Conservation (phyloP, 2,113 vertebrate species). For the Nothoprocta perdicaria region DNA sequence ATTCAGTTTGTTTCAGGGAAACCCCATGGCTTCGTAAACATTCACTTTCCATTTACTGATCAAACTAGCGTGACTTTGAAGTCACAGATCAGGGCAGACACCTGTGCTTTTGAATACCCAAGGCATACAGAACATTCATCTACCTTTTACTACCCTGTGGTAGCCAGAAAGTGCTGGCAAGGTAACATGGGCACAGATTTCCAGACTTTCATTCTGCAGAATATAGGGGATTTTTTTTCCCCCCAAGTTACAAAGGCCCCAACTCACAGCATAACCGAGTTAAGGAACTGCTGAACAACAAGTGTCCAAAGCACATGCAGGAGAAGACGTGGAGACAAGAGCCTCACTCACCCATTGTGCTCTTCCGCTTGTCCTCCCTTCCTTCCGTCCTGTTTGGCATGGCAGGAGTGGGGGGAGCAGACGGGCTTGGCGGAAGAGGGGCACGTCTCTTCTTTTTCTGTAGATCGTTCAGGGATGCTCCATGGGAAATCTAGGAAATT, state of each 20-base stretch:
- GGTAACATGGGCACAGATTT: neutral
- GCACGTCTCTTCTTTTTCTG: constrained; percentile 92
- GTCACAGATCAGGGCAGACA: rapidly evolving
- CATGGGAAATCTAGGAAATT: constrained; percentile 76
- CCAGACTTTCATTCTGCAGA: constrained; percentile 66
- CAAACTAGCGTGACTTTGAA: neutral
- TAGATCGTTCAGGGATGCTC: constrained; percentile 76
- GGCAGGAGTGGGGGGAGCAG: constrained; percentile 66
- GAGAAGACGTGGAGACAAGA: neutral
- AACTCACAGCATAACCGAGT: neutral
- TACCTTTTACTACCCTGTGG: neutral
- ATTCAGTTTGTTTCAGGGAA: neutral
- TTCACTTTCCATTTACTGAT: neutral
- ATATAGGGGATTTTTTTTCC: neutral
- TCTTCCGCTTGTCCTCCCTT: constrained; percentile 87
- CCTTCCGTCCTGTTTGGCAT: constrained; percentile 83
- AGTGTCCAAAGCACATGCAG: constrained; percentile 16
- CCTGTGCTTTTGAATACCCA: neutral
- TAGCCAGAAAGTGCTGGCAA: neutral
- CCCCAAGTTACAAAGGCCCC: neutral
- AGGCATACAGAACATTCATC: neutral
- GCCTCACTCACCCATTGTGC: constrained; percentile 83
- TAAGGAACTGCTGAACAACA: neutral
- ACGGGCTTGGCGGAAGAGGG: constrained; percentile 84
- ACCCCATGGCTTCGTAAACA: neutral